Base-by-base conservation (phyloP, 30 jellyfish, hydroid and myxozoan genomes). In the Aurelia coerulea region DNA sequence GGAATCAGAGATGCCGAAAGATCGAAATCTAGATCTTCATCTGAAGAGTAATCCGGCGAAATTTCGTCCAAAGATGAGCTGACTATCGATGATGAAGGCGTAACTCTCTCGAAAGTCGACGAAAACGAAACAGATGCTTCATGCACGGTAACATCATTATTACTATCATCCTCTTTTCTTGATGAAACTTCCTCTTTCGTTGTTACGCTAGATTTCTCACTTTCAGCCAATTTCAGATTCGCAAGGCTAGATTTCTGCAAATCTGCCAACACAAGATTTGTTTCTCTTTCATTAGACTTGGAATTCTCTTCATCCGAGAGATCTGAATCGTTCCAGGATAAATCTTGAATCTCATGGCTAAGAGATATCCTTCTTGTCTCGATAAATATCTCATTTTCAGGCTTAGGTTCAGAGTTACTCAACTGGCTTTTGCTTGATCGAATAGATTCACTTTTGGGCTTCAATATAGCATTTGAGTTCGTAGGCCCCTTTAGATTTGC, bases 41-140 rank as follows among this genome's bases (percentile, higher is more conserved):
- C 90, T 41, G 80, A 41, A 37, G 81, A 15, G 63, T 46, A 37
- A 37, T 12, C 65, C 34, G 88, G 67, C 41, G 92, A 34, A 3
- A 83, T 58, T 2, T 83, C 92, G 17, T 39, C 92, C 74, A 83
- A 60, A 11, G 70, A 54, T 50, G 92, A 72, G 35, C 86, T 83
- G n/a, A 83, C 76, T 2, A 83, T 39, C 15, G 92, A 83, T 1
- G 92, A 71, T 35, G 86, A 70, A 2, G 92, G 92, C 62, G 92
- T 83, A 49, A 83, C 80, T n/a, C 69, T 83, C 10, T 72, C 92
- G 58, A 83, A 71, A 8, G 92, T 83, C 59, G 92, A 83, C 31
- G 92, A 83, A 72, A 83, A 83, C 63, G 91, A 81, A 23, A 56
- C 65, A 16, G 86, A 70, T 16, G 70, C 84, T 18, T 78, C 73